These are phyloP conservation scores for Allolobophora icterica DNA, from an alignment of 2,888 invertebrate species.

Conservation along the genomic window DNA sequence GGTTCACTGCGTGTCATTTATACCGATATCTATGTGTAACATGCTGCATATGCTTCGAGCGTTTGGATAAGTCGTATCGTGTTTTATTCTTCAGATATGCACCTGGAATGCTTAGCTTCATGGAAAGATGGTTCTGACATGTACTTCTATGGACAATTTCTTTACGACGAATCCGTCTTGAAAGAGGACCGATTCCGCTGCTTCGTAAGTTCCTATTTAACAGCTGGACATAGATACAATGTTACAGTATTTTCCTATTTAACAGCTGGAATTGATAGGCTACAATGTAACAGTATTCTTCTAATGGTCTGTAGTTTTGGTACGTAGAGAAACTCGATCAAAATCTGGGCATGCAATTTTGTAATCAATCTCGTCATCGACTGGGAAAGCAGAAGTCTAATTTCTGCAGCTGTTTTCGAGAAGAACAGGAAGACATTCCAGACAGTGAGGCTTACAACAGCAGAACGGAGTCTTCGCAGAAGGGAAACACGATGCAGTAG, in stretches of 20 bases:
- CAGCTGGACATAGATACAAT: background rate
- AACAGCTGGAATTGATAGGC: background rate
- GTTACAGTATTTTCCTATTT: too few species aligned
- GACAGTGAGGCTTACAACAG: background rate
- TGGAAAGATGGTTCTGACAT: constrained; percentile 55
- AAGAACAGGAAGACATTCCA: background rate
- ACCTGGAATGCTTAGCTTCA: constrained; percentile 56
- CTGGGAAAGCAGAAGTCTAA: background rate
- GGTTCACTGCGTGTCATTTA: background rate
- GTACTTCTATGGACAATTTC: constrained; percentile 59
- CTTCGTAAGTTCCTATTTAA: constrained; percentile 73
- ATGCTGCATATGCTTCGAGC: background rate
- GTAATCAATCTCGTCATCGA: background rate
- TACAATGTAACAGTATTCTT: background rate
- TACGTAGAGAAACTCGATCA: background rate
- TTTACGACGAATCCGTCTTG: constrained; percentile 73
- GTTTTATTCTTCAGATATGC: constrained; percentile 44
- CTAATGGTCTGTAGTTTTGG: background rate
- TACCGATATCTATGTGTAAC: background rate
- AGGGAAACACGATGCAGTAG: background rate
- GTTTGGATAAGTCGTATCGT: background rate
- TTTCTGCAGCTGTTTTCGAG: background rate
- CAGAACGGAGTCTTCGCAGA: background rate
- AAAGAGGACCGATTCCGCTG: constrained; percentile 87
- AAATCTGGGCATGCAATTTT: background rate